Conservation (phyloP, 2,113 vertebrate species). For the Nesogale talazaci region DNA sequence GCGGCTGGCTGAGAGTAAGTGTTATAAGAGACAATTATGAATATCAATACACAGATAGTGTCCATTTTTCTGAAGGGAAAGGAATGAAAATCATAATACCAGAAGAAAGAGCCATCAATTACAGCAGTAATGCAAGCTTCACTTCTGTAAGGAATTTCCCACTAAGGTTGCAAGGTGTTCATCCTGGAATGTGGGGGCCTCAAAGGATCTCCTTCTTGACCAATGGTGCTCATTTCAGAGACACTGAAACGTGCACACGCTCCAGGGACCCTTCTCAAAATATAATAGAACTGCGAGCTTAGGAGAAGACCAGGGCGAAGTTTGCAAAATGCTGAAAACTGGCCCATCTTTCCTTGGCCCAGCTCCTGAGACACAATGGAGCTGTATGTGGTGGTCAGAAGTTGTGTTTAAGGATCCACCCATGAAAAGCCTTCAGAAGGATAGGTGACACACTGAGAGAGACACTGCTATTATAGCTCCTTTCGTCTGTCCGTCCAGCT, state of each 20-base stretch:
- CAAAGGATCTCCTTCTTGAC: neutral
- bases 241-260: neutral
- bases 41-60: neutral
- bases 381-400: rapidly evolving
- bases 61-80: neutral
- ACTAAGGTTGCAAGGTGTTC: neutral
- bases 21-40: neutral
- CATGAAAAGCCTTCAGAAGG: neutral
- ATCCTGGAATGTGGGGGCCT: neutral
- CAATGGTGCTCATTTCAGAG: neutral
- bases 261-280: neutral
- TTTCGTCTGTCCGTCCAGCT: neutral
- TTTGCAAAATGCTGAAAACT: neutral
- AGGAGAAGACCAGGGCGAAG: neutral
- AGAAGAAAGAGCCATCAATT: neutral
- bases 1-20: neutral
- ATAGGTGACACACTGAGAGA: neutral
- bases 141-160: neutral
- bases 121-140: neutral
- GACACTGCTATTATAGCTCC: neutral
- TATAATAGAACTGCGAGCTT: neutral
- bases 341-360: neutral
- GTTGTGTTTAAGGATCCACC: neutral
- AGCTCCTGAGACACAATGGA: neutral
- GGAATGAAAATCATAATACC: neutral